A percentile compares a stretch with the other conserved stretches of the same genome.
Conservation (phyloP, 2,888 invertebrate species). For the Allolobophora icterica region DNA sequence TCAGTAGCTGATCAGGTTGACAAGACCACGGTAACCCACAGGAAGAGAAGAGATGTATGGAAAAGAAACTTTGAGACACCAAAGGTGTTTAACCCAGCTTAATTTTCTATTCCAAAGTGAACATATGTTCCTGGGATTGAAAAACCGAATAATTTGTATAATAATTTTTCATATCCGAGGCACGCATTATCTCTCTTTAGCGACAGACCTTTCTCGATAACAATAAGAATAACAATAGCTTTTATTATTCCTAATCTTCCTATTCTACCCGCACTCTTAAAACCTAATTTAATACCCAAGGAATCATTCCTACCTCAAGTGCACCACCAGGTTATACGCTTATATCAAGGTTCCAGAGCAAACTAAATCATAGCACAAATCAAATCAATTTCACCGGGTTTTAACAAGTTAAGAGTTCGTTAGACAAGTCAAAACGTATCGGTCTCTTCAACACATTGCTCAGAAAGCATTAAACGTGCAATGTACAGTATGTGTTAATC, state of each 20-base stretch:
- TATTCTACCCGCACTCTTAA: too few relatives aligned
- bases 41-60: too few relatives aligned
- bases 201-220: neutral
- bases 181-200: neutral
- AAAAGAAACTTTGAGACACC: too few relatives aligned
- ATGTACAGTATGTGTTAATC: neutral
- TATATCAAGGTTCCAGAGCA: neutral
- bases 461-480: neutral
- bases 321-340: neutral
- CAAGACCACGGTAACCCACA: too few relatives aligned
- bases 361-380: neutral
- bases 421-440: neutral
- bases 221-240: neutral
- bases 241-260: neutral
- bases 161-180: neutral
- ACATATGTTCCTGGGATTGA: neutral
- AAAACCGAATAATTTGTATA: neutral
- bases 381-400: neutral
- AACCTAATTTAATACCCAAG: neutral
- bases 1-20: too few relatives aligned
- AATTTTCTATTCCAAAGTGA: too few relatives aligned
- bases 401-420: neutral
- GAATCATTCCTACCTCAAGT: neutral
- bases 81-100: too few relatives aligned
- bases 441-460: neutral